These are phyloP conservation scores for Ceuthmochares aereus DNA, from an alignment of 2,113 vertebrate genomes.

Conservation along the genomic window DNA sequence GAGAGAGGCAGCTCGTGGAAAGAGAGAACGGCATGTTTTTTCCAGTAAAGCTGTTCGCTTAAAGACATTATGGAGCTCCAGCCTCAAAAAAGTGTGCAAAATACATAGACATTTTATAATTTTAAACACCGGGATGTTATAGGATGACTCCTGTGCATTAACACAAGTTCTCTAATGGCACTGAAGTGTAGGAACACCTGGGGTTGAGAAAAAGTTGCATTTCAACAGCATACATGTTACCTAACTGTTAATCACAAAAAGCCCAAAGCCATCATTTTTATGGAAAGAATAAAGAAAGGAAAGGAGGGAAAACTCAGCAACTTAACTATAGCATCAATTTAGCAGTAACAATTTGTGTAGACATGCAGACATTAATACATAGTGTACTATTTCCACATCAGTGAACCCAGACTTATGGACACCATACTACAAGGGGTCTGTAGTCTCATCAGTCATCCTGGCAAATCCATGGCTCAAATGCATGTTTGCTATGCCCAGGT, in stretches of 20 bases:
- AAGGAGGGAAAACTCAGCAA: not conserved
- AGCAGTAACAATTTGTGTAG: not conserved
- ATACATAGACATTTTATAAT: not conserved
- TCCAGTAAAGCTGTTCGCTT: not conserved
- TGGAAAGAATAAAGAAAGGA: not conserved
- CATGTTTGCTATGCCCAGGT: not conserved
- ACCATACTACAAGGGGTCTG: not conserved
- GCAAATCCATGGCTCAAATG: not conserved
- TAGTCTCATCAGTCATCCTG: not conserved
- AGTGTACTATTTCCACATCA: not conserved
- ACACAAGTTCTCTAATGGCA: not conserved
- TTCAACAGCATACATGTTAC: not conserved
- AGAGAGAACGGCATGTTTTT: not conserved
- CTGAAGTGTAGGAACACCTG: not conserved
- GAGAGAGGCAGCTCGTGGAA: not conserved
- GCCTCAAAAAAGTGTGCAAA: not conserved
- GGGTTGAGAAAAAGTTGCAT: not conserved
- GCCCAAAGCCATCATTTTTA: not conserved
- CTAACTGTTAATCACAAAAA: not conserved
- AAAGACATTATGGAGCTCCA: not conserved
- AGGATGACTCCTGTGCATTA: not conserved
- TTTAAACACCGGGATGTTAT: not conserved
- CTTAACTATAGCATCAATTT: not conserved
- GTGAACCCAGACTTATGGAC: not conserved
- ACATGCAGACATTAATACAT: not conserved